Conservation (phyloP, 2,797 vertebrate species). For the Tapirus indicus region DNA sequence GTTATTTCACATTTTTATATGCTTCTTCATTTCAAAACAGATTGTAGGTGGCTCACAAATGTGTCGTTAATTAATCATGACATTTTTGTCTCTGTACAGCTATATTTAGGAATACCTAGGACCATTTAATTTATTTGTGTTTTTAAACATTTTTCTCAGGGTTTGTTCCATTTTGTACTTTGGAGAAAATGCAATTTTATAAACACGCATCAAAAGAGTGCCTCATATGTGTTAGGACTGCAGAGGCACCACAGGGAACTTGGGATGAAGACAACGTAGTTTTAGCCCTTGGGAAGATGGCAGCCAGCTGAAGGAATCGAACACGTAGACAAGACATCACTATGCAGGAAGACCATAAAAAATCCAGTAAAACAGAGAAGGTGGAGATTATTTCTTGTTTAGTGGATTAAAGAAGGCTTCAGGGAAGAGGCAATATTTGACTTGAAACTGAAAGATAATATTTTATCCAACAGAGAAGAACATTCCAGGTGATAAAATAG, state of each 20-base stretch:
- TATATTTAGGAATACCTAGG: slow-evolving; percentile 62
- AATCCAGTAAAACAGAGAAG: background rate
- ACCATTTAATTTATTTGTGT: slow-evolving; percentile 34
- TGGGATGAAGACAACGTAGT: rapidly evolving
- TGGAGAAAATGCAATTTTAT: background rate
- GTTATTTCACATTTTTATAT: background rate
- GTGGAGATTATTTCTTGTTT: background rate
- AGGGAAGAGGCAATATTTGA: background rate
- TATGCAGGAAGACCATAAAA: background rate
- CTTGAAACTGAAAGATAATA: background rate
- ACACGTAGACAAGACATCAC: background rate
- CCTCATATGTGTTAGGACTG: rapidly evolving
- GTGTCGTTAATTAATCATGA: slow-evolving; percentile 50
- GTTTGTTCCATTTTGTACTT: slow-evolving; percentile 6
- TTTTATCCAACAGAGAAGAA: background rate
- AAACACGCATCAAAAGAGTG: background rate
- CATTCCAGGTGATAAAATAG: background rate
- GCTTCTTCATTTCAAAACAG: slow-evolving; percentile 27
- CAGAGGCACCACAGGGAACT: rapidly evolving
- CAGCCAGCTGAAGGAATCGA: background rate
- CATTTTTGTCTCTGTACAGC: background rate
- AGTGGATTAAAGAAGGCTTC: background rate
- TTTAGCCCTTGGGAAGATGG: background rate
- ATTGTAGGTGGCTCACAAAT: background rate
- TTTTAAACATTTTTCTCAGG: slow-evolving; percentile 27